Percentiles rank a stretch among this genome's conserved stretches.
phyloP scores from a whole-genome alignment of 2,888 invertebrate genomes.

The Cataglyphis livida region DNA sequence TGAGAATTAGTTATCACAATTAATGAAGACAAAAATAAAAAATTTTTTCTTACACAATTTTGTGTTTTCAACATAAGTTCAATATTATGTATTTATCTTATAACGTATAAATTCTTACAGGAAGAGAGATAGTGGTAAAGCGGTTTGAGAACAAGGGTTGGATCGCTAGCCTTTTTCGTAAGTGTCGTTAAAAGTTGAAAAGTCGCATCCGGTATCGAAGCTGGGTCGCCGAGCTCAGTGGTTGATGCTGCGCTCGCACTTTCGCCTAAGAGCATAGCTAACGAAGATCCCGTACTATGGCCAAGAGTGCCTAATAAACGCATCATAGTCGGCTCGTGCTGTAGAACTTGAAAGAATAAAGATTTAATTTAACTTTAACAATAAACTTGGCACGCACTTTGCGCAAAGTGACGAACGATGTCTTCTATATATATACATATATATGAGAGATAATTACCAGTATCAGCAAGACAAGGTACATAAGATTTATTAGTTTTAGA shows the following conservation, averaged over 20 bases:
- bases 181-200: constrained; percentile 93
- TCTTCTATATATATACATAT: not conserved
- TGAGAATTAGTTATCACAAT: not conserved
- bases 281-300: constrained; percentile 90
- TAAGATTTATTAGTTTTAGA: constrained; percentile 74
- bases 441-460: constrained; percentile 86
- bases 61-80: not conserved
- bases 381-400: constrained; percentile 22
- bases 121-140: constrained; percentile 87
- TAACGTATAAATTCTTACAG: constrained; percentile 79
- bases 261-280: constrained; percentile 89
- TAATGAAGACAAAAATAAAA: not conserved
- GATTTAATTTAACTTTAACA: not conserved
- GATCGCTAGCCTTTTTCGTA: constrained; percentile 91
- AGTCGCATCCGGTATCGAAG: constrained; percentile 94
- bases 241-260: constrained; percentile 83
- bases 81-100: constrained; percentile 71
- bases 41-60: not conserved
- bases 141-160: constrained; percentile 92
- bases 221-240: constrained; percentile 88
- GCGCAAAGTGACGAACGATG: not conserved
- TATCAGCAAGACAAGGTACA: constrained; percentile 91
- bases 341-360: constrained; percentile 87
- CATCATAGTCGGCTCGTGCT: constrained; percentile 93
- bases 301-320: constrained; percentile 93